Base-by-base conservation (phyloP, 30 jellyfish, hydroid and myxozoan genomes). In the Clytia hemisphaerica region DNA sequence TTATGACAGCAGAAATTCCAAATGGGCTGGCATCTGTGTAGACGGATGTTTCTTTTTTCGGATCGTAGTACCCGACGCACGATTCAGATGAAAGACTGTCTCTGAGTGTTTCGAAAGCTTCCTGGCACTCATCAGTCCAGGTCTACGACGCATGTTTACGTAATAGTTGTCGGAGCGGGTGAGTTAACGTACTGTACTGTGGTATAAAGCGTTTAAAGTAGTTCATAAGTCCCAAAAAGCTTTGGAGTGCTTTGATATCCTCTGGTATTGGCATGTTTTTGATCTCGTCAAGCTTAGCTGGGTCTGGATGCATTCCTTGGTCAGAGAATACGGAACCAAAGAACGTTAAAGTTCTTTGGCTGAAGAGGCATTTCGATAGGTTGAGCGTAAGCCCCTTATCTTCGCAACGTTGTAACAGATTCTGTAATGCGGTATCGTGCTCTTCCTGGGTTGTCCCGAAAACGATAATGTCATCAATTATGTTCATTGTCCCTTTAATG, bases 291-390 rank as follows among this genome's bases (percentile, higher is more conserved):
- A 73, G 60, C 40, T 73, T 72, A 1, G 77, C 24, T 1, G 54
- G 86, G 40, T 53, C 64, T 12, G 86, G 84, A 34, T 73, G 60
- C 46, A 73, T 71, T 15, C 86, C 86, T 25, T 69, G 80, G 35
- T 55, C 31, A 27, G 31, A 12, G 1, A 69, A 69, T 15, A 24
- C 18, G 28, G 58, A 18, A 37, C 83, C 83, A 37, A 6, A 71
- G 45, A 79, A 79, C 1, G 37, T 59, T 45, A 79, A 61, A 30
- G 61, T 77, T 48, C 34, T 28, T 32, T 78, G 32, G 37, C 44
- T 47, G 42, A 67, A 77, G 28, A 44, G 53, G 79, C 93, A 79
- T 32, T 79, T 79, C 7, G 42, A 30, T 48, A 32, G 6, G 44
- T 79, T 68, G 36, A 79, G 64, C n/a, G 71, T 71, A 10, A 71